phyloP scores from a whole-genome alignment of 2,888 invertebrate genomes.

The Drosophila barbarae region DNA sequence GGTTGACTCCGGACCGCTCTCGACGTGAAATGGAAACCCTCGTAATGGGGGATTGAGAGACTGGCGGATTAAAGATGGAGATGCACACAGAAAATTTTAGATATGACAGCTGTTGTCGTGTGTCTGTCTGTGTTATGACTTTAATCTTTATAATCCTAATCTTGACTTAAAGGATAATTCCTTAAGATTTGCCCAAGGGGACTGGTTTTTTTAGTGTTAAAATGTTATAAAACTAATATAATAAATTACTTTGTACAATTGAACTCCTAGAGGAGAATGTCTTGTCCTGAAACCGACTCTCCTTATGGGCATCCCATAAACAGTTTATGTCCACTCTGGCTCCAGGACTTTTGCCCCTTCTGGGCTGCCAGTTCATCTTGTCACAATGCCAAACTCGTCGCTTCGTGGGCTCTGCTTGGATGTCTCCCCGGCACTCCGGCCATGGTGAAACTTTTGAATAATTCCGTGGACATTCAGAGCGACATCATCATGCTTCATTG shows the following conservation, averaged over 20 bases:
- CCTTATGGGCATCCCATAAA: neutral
- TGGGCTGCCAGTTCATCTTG: constrained; percentile 26
- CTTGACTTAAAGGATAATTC: neutral
- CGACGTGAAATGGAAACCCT: constrained; percentile 57
- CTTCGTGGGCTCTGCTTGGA: constrained; percentile 1
- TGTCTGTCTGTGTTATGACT: neutral
- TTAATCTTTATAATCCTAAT: neutral
- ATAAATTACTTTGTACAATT: neutral
- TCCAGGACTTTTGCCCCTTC: neutral
- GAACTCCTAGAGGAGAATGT: no score
- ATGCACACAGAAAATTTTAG: neutral
- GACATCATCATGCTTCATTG: constrained; percentile 33
- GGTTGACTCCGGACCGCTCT: constrained; percentile 36
- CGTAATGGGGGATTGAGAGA: constrained; percentile 16
- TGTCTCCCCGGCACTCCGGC: constrained; percentile 1
- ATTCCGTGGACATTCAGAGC: constrained; percentile 34
- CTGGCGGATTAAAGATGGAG: neutral
- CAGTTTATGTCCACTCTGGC: constrained; percentile 6
- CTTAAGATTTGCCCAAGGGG: neutral
- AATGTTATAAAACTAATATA: neutral
- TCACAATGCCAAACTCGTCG: constrained; percentile 38
- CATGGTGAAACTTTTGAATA: constrained; percentile 41
- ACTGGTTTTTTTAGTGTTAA: neutral
- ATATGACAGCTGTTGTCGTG: constrained; percentile 9
- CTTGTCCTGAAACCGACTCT: neutral